Conservation (phyloP, 1,140 invertebrate species). For the Camponotus pennsylvanicus region DNA sequence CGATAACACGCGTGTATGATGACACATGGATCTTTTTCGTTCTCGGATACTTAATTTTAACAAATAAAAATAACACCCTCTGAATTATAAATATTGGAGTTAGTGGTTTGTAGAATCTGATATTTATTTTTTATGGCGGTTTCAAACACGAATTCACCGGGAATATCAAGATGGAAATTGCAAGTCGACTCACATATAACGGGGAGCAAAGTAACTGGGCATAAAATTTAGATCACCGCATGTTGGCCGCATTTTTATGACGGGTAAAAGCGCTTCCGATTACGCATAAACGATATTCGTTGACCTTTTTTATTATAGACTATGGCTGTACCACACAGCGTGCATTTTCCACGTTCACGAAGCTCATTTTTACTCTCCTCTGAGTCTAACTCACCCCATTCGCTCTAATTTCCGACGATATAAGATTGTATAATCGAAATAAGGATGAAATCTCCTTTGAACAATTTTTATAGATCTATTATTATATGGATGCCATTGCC, state of each 20-base stretch:
- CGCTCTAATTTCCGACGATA: slow-evolving; percentile 38
- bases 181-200: neutral
- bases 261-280: slow-evolving; percentile 2
- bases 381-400: neutral
- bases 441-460: neutral
- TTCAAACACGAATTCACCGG: neutral
- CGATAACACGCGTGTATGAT: slow-evolving; percentile 13
- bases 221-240: slow-evolving; percentile 49
- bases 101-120: neutral
- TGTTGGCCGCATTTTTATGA: slow-evolving; percentile 41
- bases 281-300: slow-evolving; percentile 18
- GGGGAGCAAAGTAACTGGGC: neutral
- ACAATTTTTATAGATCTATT: neutral
- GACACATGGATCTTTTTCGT: neutral
- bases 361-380: slow-evolving; percentile 25
- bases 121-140: neutral
- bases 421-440: slow-evolving; percentile 20
- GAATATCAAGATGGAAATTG: slow-evolving; percentile 3
- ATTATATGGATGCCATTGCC: neutral
- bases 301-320: slow-evolving; percentile 24
- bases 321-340: slow-evolving; percentile 7
- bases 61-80: neutral
- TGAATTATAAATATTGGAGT: neutral
- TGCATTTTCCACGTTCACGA: slow-evolving; percentile 71
- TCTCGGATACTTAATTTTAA: neutral